phyloP scores from a whole-genome alignment of 2,797 vertebrate species.

The Diceros bicornis region DNA sequence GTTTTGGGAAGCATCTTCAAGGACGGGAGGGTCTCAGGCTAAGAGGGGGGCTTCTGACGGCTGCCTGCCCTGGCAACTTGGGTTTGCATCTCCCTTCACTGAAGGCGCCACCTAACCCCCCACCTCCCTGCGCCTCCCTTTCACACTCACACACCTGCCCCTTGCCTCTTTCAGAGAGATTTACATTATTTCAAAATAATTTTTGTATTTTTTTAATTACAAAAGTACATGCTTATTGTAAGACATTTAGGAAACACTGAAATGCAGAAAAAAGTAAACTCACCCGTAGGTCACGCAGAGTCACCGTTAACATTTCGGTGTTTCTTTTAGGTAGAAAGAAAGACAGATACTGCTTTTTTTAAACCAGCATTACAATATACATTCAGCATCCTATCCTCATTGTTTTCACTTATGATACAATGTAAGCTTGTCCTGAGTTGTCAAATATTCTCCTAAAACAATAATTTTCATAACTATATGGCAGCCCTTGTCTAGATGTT shows the following conservation, averaged over 20 bases:
- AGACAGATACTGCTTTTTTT: background rate
- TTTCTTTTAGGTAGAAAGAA: slow-evolving; percentile 47
- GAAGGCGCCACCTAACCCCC: accelerated
- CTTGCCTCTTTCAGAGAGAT: background rate
- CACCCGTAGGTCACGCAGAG: background rate
- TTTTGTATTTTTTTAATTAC: background rate
- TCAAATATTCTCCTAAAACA: slow-evolving; percentile 59
- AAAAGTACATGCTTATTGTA: slow-evolving; percentile 5
- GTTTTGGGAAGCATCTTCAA: background rate
- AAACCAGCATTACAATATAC: background rate
- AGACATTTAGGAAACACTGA: slow-evolving; percentile 2
- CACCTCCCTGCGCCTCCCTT: background rate
- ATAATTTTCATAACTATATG: background rate
- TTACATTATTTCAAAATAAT: background rate
- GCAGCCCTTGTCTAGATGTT: background rate
- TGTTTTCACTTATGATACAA: background rate
- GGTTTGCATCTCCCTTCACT: too few relatives aligned
- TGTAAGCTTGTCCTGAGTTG: background rate
- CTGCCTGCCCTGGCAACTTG: background rate
- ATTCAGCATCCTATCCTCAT: background rate
- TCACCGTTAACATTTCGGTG: background rate
- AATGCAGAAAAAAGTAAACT: background rate
- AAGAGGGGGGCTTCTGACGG: background rate
- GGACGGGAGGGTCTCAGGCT: background rate
- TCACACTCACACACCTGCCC: background rate